Evolutionary conservation across 92 coral and sea anemone genomes (phyloP), one percentile per base, ranked within the genome.

Genomic region (Parazoanthus swiftii): DNA sequence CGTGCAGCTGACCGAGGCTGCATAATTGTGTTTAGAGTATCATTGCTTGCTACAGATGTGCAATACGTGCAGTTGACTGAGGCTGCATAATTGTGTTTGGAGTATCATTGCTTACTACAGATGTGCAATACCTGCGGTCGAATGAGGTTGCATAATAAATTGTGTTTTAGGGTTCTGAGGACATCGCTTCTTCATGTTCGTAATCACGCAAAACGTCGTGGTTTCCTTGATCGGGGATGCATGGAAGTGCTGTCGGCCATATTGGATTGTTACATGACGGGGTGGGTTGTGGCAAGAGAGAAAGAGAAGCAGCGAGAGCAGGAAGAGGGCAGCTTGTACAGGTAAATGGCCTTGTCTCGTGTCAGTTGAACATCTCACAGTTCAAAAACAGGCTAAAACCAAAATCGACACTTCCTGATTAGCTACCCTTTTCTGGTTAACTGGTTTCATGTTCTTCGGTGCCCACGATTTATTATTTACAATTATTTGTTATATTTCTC

Each of bases 301-400:
- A 89, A 93, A 74, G 94, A 90, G 77, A 89, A 89, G 77, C 83
- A 88, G 81, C 84, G 91, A 44, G 95, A 95, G 23, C 95, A 97
- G 74, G 96, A 97, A 74, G 97, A 93, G 26, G 95, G 89, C 20
- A 97, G 95, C 77, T 74, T 97, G 85, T 97, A 88, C 88, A 95
- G 89, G 74, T 90, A 80, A 77, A 74, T 74, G 59, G 18, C 86
- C 23, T 43, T 15, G 59, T 54, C 20, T 54, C 59, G 59, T 54
- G 59, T 54, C 59, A 54, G 18, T 13, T 54, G 59, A 54, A 13
- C 4, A 54, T 54, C 16, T 54, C 59, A n/a, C 72, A 11, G 72
- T 25, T 66, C 51, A 48, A 48, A 54, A 20, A 54, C 59, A 54
- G 59, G 59, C 59, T 54, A 4, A 54, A 54, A 54, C 59, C 59